Evolutionary conservation across 2,888 invertebrate species (phyloP), one percentile per base, ranked within the genome.

Genomic region (Cotesia congregata): DNA sequence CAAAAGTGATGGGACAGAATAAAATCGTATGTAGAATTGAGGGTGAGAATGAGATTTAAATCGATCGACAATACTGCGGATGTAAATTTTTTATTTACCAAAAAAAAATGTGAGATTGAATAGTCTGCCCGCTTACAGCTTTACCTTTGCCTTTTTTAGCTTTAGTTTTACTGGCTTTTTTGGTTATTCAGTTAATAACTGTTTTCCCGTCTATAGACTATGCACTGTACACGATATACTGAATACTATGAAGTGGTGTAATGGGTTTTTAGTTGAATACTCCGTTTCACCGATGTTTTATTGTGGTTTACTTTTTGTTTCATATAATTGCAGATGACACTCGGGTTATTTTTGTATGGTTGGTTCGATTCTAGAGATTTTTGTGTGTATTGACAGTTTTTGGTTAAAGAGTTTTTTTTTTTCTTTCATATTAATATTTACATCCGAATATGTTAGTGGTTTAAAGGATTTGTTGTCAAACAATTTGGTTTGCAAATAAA

Each of bases 171-270:
- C 17, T 9, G 38, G 38, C 12, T 40, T 72, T 70, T 17, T 62
- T 62, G 9, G 60, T 72, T 62, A 72, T 62, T 72, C 38, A 72
- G 71, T 72, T 72, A 72, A 72, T 72, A 72, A 72, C 60, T 72
- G 60, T 72, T 72, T 72, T 62, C 60, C 20, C 71, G 15, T 72
- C 61, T 17, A 62, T 60, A 50, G 50, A 12, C 50, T 50, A 50
- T 50, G 7, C 30, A 30, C 30, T 30, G 30, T 30, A 30, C 30
- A 30, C 30, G 30, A 30, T 30, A 30, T 30, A 30, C 30, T 30
- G 30, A 30, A 30, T 30, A 30, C 30, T 30, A 30, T 30, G 5
- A 12, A 62, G 7, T 60, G 39, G 12, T 38, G 39, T 70, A 41
- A 59, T 70, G 70, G 70, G 59, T 59, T 72, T 72, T 72, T 72